These are phyloP conservation scores for Microtus richardsoni DNA, from an alignment of 2,113 vertebrate genomes.

Conservation along the genomic window DNA sequence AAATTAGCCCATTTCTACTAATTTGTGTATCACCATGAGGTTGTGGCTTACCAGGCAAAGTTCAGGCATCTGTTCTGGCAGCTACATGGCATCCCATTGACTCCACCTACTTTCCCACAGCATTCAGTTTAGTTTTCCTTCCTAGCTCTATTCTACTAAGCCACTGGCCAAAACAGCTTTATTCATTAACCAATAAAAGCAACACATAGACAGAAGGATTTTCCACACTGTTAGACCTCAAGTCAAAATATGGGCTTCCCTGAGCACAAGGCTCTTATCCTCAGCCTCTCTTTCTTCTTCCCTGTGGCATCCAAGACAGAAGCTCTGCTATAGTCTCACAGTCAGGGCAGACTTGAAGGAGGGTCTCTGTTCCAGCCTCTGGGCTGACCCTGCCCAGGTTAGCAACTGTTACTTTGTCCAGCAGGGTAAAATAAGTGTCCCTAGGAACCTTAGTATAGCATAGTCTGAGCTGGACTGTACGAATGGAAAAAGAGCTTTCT, in stretches of 20 bases:
- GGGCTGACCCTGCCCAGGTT: not conserved
- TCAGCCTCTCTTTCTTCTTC: not conserved
- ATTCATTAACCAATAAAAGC: too few species aligned
- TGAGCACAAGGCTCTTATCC: too few species aligned
- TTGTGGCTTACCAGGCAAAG: too few species aligned
- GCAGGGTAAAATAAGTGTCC: accelerated
- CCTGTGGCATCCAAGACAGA: not conserved
- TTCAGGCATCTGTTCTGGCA: too few species aligned
- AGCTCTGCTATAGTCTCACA: not conserved
- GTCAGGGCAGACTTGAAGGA: not conserved
- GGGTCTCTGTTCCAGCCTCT: not conserved
- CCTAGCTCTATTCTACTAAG: too few species aligned
- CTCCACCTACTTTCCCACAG: too few species aligned
- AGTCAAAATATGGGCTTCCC: not conserved
- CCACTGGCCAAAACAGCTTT: too few species aligned
- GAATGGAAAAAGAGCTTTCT: not conserved
- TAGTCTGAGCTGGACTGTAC: not conserved
- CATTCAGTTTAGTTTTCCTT: too few species aligned
- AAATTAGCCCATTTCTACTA: too few species aligned
- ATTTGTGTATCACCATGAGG: too few species aligned
- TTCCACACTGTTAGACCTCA: not conserved
- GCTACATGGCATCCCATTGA: too few species aligned
- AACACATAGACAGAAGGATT: too few species aligned
- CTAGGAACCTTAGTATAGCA: not conserved
- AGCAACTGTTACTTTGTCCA: accelerated